phyloP scores from a whole-genome alignment of 2,797 vertebrate genomes.

The Spondyliosoma cantharus region DNA sequence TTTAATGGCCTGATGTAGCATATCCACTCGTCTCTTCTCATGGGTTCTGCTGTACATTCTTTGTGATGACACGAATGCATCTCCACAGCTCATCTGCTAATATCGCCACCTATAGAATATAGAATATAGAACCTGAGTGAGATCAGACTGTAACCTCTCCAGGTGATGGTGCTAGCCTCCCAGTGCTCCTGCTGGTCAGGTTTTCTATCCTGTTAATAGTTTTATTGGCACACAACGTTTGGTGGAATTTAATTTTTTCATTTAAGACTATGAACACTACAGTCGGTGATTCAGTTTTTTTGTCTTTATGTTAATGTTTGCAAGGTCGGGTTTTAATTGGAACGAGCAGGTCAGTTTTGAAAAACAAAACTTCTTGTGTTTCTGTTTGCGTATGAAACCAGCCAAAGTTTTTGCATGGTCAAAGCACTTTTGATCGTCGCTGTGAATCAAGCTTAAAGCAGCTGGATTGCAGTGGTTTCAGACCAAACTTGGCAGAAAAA shows the following conservation, averaged over 20 bases:
- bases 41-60: slow-evolving; percentile 41
- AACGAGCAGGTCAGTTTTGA: not conserved
- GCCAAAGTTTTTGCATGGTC: slow-evolving; percentile 53
- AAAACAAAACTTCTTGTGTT: slow-evolving; percentile 35
- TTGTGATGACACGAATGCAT: not conserved
- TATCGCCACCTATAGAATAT: no score
- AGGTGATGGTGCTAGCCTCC: slow-evolving; percentile 70
- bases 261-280: no score
- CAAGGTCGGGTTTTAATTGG: not conserved
- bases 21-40: slow-evolving; percentile 17
- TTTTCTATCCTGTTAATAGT: slow-evolving; percentile 52
- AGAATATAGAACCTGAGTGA: slow-evolving; percentile 35
- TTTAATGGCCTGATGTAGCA: slow-evolving; percentile 61
- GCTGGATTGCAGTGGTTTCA: slow-evolving; percentile 48
- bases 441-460: slow-evolving; percentile 25
- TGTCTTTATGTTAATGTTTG: not conserved
- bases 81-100: slow-evolving; percentile 17
- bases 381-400: slow-evolving; percentile 41
- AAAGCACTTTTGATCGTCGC: slow-evolving; percentile 44
- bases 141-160: slow-evolving; percentile 44
- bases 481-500: slow-evolving; percentile 58
- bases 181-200: slow-evolving; percentile 63
- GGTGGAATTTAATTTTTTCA: not conserved
- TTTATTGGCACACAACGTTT: slow-evolving; percentile 8
- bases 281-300: not conserved